phyloP scores from a whole-genome alignment of 64 coral and sea anemone species.

The Exaiptasia diaphana region DNA sequence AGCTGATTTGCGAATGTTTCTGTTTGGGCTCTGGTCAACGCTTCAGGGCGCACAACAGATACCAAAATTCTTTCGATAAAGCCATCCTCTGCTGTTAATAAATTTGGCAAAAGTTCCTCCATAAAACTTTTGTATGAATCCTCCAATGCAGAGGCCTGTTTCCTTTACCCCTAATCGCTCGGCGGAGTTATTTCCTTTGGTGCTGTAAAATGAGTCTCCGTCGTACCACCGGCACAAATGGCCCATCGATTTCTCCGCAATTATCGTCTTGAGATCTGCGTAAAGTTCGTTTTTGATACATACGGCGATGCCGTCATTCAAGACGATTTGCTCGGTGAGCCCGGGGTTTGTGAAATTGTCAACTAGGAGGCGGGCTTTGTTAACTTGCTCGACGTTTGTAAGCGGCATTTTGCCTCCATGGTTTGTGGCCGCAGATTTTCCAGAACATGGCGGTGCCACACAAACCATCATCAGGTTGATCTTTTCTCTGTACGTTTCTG shows the following conservation, averaged over 20 bases:
- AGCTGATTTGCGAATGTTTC: too few species aligned
- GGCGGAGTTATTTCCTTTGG: background rate
- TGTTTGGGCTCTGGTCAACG: too few species aligned
- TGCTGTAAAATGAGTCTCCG: conserved; percentile 26
- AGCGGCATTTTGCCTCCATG: conserved; percentile 32
- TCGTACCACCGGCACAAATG: conserved; percentile 34
- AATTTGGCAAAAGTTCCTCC: background rate
- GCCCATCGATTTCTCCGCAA: background rate
- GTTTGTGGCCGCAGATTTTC: conserved; percentile 21
- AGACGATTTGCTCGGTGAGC: conserved; percentile 8
- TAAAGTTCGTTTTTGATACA: conserved; percentile 39
- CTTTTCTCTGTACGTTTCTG: conserved; percentile 20
- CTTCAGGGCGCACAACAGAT: too few species aligned
- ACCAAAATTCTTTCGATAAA: too few species aligned
- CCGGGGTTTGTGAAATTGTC: conserved; percentile 47
- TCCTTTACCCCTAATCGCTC: background rate
- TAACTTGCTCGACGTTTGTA: background rate
- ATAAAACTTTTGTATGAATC: conserved; percentile 11
- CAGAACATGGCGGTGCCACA: conserved; percentile 19
- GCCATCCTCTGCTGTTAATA: background rate
- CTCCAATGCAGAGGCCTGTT: background rate
- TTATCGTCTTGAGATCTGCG: background rate
- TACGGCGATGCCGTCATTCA: conserved; percentile 16
- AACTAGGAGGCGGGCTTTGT: background rate
- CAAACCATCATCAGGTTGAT: conserved; percentile 12